phyloP scores from a whole-genome alignment of 2,888 invertebrate genomes.

The Cylindroiulus punctatus region DNA sequence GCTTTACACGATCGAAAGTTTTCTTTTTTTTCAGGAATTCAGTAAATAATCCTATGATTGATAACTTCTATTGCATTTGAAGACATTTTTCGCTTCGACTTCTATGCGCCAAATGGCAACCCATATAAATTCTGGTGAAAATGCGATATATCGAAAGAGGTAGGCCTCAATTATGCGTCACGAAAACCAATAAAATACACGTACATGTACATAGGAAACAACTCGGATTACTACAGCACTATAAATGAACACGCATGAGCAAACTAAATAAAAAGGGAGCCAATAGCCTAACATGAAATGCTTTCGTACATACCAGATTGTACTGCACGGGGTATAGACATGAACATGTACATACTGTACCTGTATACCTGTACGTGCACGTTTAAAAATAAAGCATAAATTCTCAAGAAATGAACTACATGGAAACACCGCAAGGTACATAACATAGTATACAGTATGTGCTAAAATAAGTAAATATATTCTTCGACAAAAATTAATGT shows the following conservation, averaged over 20 bases:
- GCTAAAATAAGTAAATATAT: too few species aligned
- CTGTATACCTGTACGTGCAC: background rate
- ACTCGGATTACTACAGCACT: background rate
- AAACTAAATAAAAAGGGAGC: background rate
- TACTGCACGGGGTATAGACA: too few species aligned
- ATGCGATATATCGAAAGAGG: background rate
- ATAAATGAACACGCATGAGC: background rate
- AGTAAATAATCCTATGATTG: constrained; percentile 23
- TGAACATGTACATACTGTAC: too few species aligned
- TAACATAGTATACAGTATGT: too few species aligned
- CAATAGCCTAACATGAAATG: background rate
- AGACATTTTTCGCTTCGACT: background rate
- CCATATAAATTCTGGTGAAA: background rate
- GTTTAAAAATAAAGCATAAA: background rate
- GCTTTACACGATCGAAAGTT: background rate
- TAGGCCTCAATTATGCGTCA: background rate
- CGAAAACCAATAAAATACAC: constrained; percentile 37
- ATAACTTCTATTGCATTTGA: background rate
- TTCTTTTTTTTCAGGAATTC: background rate
- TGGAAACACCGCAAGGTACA: background rate
- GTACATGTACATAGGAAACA: constrained; percentile 29
- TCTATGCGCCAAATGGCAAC: constrained; percentile 9
- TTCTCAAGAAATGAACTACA: background rate
- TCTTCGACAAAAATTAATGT: too few species aligned
- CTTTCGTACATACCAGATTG: background rate